Base-by-base conservation (phyloP, 2,113 vertebrate genomes). In the Gopherus flavomarginatus region DNA sequence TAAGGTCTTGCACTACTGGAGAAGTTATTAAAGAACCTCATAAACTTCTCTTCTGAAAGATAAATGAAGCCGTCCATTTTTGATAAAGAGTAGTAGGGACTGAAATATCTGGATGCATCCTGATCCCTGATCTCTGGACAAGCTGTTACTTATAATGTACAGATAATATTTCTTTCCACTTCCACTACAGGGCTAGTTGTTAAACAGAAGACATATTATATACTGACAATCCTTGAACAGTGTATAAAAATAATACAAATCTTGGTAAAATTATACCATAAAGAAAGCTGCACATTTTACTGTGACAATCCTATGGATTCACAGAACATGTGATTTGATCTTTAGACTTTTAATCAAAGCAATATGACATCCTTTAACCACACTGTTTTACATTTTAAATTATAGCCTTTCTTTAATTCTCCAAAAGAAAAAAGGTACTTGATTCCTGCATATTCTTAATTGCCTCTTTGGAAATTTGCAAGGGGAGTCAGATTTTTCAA, bases 1-100 rank as follows among this genome's bases (percentile, higher is more conserved):
- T 75, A 97, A 97, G 87, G 89, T 96, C 95, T 94, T 98, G 92
- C 56, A 90, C 65, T 93, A 86, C 88, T 89, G 38, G 14, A 92
- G 94, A 97, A 96, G 96, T 97, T 97, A 97, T 97, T 98, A 98
- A 97, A 95, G 88, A 90, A 95, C 75, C 95, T 95, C 91, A 94
- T 97, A 98, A 97, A 97, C 57, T 92, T 98, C 80, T 77, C 53
- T 81, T 87, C 81, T 89, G 94, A 97, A 97, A 98, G 97, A 97
- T 97, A 96, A 93, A 98, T 95, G 35, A 87, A 96, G 77, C 81
- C 97, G 86, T 97, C 62, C 86, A 92, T 97, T 95, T 96, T 92
- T 95, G 85, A 96, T 92, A 91, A 85, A 95, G 69, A 94, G 85
- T 90, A 92, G 84, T 75, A 26, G 2, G 78, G 59, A 95, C 0